Percentiles rank a stretch among this genome's conserved stretches.
These are phyloP conservation scores for Channallabes apus DNA, from an alignment of 2,797 vertebrate species.

Conservation along the genomic window DNA sequence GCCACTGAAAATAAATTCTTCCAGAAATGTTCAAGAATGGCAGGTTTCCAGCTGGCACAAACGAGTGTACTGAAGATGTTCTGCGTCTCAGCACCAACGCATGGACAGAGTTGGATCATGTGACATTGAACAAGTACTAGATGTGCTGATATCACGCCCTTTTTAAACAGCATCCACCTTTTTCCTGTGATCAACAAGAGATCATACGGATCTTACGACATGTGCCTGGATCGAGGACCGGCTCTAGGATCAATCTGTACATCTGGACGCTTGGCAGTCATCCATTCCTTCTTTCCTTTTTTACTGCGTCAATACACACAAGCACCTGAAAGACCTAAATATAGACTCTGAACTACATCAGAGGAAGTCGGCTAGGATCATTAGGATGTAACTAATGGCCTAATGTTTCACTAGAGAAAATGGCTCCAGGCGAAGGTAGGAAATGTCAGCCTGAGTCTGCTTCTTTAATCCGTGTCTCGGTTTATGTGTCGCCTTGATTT, in stretches of 20 bases:
- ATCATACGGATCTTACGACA: not conserved
- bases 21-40: not conserved
- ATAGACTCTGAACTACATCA: constrained; percentile 37
- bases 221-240: not conserved
- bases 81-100: not conserved
- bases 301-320: not conserved
- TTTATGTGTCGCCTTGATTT: not conserved
- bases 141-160: not conserved
- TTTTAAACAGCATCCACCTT: not conserved
- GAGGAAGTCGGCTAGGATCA: constrained; percentile 20
- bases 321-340: constrained; percentile 7
- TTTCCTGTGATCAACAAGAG: not conserved
- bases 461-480: not conserved
- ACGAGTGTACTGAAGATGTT: not conserved
- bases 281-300: constrained; percentile 14
- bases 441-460: constrained; percentile 1
- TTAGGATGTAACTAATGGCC: constrained; percentile 39
- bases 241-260: constrained; percentile 9
- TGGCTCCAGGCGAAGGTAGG: constrained; percentile 29
- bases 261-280: constrained; percentile 8
- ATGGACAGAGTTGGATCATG: not conserved
- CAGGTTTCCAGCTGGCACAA: not conserved
- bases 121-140: not conserved
- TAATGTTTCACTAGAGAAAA: constrained; percentile 39
- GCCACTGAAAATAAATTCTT: not conserved